Evolutionary conservation across 1,140 invertebrate species (phyloP), one percentile per base, ranked within the genome.

Genomic region (Triops cancriformis): DNA sequence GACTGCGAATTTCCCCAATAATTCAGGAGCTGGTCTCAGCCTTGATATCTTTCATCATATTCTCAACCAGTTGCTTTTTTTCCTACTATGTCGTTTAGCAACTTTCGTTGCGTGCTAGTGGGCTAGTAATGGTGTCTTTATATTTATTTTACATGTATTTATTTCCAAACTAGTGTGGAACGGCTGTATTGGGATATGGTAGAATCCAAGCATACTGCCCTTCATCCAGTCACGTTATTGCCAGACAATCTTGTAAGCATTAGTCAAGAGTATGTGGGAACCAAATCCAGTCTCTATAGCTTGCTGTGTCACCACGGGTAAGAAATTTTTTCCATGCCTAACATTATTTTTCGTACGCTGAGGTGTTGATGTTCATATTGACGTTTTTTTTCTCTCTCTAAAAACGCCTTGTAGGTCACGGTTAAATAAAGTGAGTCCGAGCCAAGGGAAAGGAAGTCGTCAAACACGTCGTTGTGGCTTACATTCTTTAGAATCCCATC

Each of bases 301-400:
- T 86, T 96, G 80, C 88, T 96, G 77, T 92, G 94, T 86, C 91
- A 92, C 80, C 93, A 95, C 86, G 93, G 92, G 93, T 94, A 89
- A 85, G 86, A 76, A 4, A 14, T 74, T 74, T 75, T 78, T 14
- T 73, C 14, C 14, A 72, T 75, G 28, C 7, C 2, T 37, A 37
- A 7, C 7, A 37, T 37, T 37, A 37, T 37, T 37, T 37, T 37
- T 7, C 7, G 7, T 7, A 2, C 2, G 7, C 2, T 37, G 31
- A 37, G 7, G 31, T 7, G 31, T 37, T 37, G 7, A 37, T 7
- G 31, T 7, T 37, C 31, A 4, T 37, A 7, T 7, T 37, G 2
- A 7, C 31, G 31, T 37, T 45, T 26, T 75, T 12, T 45, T 42
- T 74, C 26, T 26, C 27, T 42, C 7, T 4, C 18, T 37, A n/a